Evolutionary conservation across 2,113 vertebrate species (phyloP).

Genomic region (Callaeas wilsoni): DNA sequence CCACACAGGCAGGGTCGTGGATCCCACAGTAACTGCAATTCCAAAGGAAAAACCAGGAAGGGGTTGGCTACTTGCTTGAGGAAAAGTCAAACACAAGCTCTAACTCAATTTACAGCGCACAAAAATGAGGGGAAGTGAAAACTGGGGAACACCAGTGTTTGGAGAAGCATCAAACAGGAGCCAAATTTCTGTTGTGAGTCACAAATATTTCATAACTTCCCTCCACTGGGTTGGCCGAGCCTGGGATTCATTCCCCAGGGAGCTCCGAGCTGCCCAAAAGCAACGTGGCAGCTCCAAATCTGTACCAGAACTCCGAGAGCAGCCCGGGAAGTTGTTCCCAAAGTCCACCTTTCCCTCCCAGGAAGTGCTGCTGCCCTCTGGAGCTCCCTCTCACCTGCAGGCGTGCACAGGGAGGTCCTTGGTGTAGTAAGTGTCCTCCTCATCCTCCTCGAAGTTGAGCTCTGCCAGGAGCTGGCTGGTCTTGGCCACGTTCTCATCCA

Average conservation of each 20-base stretch:
- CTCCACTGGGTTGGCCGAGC: no score
- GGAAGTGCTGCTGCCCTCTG: background rate
- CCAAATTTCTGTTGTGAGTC: background rate
- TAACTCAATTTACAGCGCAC: rapidly evolving
- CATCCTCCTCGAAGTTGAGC: conserved; percentile 96
- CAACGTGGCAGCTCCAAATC: rapidly evolving
- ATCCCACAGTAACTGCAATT: conserved; percentile 92
- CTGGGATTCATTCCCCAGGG: no score
- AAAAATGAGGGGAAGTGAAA: background rate
- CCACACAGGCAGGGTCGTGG: conserved; percentile 96
- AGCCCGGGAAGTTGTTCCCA: background rate
- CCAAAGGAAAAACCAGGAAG: background rate
- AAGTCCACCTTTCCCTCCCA: background rate
- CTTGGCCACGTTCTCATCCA: conserved; percentile 90
- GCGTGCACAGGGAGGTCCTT: conserved; percentile 96
- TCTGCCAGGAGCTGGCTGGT: conserved; percentile 93
- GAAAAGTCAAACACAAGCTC: background rate
- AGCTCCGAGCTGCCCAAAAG: background rate
- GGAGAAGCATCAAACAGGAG: background rate
- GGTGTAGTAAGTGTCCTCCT: conserved; percentile 96
- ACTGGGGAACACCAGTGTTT: rapidly evolving
- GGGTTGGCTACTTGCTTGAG: background rate
- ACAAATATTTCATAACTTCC: background rate
- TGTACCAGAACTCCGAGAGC: background rate
- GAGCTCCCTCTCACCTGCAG: conserved; percentile 83